phyloP scores from a whole-genome alignment of 2,888 invertebrate genomes.

The Polydesmus complanatus region DNA sequence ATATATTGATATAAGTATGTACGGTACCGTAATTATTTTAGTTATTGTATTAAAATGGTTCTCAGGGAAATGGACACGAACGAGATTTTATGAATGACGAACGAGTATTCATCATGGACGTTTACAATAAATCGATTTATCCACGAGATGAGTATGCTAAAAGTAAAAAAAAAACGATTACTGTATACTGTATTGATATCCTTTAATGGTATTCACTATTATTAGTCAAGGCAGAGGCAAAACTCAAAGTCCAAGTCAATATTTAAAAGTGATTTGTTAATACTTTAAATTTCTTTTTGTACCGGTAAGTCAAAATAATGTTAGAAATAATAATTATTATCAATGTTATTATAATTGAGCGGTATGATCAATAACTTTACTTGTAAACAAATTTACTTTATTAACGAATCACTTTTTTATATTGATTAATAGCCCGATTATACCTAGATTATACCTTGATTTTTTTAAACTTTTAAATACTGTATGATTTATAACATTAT shows the following conservation, averaged over 20 bases:
- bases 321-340: too few relatives aligned
- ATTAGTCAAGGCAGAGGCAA: too few relatives aligned
- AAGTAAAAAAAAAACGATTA: too few relatives aligned
- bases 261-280: too few relatives aligned
- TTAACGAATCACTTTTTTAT: background rate
- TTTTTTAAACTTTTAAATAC: background rate
- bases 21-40: background rate
- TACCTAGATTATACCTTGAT: background rate
- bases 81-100: constrained; percentile 56
- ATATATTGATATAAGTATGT: background rate
- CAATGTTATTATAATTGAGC: too few relatives aligned
- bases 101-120: constrained; percentile 72
- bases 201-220: too few relatives aligned
- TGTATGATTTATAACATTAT: background rate
- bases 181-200: too few relatives aligned
- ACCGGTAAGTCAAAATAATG: too few relatives aligned
- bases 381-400: background rate
- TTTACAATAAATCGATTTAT: constrained; percentile 68
- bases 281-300: too few relatives aligned
- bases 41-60: background rate
- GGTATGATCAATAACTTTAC: too few relatives aligned
- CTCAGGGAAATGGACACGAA: constrained; percentile 72
- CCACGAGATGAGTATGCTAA: constrained; percentile 62
- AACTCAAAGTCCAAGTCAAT: too few relatives aligned
- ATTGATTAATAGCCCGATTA: background rate